phyloP scores from a whole-genome alignment of 2,888 invertebrate genomes.

The Harpalus rufipes region DNA sequence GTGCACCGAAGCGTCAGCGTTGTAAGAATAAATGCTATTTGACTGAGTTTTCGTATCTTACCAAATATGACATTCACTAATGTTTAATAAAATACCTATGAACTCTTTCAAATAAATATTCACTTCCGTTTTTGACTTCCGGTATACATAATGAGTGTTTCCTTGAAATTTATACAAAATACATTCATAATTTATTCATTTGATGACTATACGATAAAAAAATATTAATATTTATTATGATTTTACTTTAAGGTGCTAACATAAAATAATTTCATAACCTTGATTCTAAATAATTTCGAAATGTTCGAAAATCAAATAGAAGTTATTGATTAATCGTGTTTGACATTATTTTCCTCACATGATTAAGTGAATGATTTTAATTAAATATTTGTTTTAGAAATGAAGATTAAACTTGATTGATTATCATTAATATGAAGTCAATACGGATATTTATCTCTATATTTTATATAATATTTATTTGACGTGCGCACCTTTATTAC shows the following conservation, averaged over 20 bases:
- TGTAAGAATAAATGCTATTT: too few relatives aligned
- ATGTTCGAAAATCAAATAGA: neutral
- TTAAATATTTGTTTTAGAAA: constrained; percentile 27
- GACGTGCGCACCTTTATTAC: constrained; percentile 32
- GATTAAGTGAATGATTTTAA: constrained; percentile 5
- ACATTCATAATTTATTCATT: neutral
- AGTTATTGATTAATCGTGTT: constrained; percentile 5
- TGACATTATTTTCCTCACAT: constrained; percentile 7
- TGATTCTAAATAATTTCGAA: constrained; percentile 14
- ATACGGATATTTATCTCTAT: constrained; percentile 44
- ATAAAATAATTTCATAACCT: neutral
- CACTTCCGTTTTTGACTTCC: neutral
- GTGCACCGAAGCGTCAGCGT: too few relatives aligned
- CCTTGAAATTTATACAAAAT: neutral
- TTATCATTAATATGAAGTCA: constrained; percentile 13
- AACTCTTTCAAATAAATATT: neutral
- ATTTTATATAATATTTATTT: constrained; percentile 52
- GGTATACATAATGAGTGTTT: neutral
- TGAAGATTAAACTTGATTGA: constrained; percentile 3
- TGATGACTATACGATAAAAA: neutral
- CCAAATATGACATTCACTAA: neutral
- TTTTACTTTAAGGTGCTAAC: neutral
- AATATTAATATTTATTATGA: neutral
- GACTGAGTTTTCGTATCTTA: too few relatives aligned
- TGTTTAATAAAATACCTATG: neutral